These are phyloP conservation scores for Dipus sagitta DNA, from an alignment of 2,797 vertebrate genomes.

Conservation along the genomic window DNA sequence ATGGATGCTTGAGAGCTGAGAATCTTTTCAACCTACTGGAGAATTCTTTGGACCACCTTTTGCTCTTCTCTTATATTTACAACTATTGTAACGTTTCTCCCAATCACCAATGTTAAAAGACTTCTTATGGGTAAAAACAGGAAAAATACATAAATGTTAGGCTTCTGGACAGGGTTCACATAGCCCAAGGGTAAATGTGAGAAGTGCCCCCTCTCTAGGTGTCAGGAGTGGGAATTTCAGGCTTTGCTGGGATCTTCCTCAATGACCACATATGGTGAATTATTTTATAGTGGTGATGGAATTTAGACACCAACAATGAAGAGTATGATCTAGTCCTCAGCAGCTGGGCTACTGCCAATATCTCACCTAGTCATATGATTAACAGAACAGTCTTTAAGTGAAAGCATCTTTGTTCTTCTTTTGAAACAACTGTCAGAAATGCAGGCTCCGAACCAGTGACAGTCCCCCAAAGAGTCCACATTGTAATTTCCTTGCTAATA, in stretches of 20 bases:
- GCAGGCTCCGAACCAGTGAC: neutral
- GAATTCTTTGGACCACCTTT: neutral
- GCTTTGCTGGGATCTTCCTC: neutral
- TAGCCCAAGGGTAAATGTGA: neutral
- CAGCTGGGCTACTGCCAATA: neutral
- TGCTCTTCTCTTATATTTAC: slow-evolving; percentile 18
- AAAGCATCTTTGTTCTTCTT: neutral
- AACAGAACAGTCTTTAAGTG: slow-evolving; percentile 7
- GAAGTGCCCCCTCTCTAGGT: neutral
- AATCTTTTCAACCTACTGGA: neutral
- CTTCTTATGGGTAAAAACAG: neutral
- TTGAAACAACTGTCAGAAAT: slow-evolving; percentile 41
- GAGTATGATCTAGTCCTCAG: neutral
- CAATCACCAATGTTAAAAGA: neutral
- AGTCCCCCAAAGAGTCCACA: neutral
- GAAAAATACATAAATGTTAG: slow-evolving; percentile 21
- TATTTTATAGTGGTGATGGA: neutral
- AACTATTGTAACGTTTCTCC: slow-evolving; percentile 29
- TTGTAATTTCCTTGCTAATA: neutral
- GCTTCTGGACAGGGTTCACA: neutral
- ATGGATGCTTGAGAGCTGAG: neutral
- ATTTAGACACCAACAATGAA: neutral
- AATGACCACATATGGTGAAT: neutral
- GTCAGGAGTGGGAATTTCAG: neutral
- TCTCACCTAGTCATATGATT: neutral